Evolutionary conservation across 1,140 invertebrate species (phyloP), one percentile per base, ranked within the genome.

Genomic region (Drosophila lacertosa): DNA sequence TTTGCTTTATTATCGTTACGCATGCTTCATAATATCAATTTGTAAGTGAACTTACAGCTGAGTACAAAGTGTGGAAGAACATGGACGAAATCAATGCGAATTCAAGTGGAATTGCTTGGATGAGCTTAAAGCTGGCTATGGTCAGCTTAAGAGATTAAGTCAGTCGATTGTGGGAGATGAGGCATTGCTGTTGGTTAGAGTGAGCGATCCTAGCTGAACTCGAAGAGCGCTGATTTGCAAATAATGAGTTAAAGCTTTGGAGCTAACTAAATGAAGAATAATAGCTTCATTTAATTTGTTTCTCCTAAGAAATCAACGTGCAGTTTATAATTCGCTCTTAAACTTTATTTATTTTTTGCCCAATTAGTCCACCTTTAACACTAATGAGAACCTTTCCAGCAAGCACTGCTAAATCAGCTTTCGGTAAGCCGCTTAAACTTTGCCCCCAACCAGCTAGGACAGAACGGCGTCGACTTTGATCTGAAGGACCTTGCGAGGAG

Each of bases 21-120:
- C 33, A 50, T 62, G 65, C 70, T 69, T 63, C 57, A 73, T 63
- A 58, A 73, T 63, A 51, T 53, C 69, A 66, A 75, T 75, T 86
- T 80, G 76, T 50, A 53, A 62, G 75, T 71, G 60, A 37, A 68
- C 29, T 72, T 60, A 5, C 22, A 45, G 37, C 37, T 55, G 15
- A 47, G 32, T 51, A 26, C 37, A 54, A 29, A 40, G 40, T 33
- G 74, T 9, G 15, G 3, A 2, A 18, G 11, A 15, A 15, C 1
- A 15, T 11, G 3, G 33, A 59, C 39, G n/a, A 67, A 81, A 76
- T 68, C 77, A 77, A 73, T 81, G 67, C 45, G 6, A 62, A 35
- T 55, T 45, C 15, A 57, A 64, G 64, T 35, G 54, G 24, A 47
- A 53, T 29, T 29, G 26, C 7, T 29, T 9, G 26, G 6, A 0